A percentile compares a stretch with the other conserved stretches of the same genome.
Conservation (phyloP, 2,888 invertebrate genomes). For the Volucella inanis region DNA sequence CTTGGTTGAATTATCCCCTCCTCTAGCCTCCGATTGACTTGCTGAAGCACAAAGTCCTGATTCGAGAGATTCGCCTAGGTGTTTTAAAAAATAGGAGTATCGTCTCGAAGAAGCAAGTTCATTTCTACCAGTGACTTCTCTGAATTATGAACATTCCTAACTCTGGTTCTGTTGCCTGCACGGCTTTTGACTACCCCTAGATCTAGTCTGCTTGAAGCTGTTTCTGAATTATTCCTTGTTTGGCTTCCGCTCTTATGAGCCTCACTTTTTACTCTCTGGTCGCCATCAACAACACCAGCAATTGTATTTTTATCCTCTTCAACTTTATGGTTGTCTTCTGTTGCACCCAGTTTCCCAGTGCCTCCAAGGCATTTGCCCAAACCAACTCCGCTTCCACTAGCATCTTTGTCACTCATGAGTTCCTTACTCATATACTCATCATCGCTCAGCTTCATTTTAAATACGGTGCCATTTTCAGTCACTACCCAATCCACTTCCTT, state of each 20-base stretch:
- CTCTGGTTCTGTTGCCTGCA: too few species aligned
- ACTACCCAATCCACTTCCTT: conserved; percentile 52
- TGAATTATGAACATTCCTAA: too few species aligned
- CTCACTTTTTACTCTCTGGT: fast-evolving
- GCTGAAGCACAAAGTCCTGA: too few species aligned
- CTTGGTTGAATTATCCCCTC: too few species aligned
- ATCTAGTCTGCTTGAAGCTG: too few species aligned
- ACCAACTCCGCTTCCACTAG: neutral
- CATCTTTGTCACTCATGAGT: neutral
- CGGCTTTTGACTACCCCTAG: too few species aligned
- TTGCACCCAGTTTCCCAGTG: neutral
- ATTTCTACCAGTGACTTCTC: too few species aligned
- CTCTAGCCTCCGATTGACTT: too few species aligned
- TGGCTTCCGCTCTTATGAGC: neutral
- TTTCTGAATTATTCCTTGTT: neutral
- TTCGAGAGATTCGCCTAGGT: too few species aligned
- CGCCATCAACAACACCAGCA: neutral
- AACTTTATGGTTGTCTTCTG: neutral
- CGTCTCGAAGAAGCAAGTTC: too few species aligned
- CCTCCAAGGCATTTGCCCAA: neutral
- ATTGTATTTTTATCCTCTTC: neutral
- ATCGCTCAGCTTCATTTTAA: conserved; percentile 27
- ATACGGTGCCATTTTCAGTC: conserved; percentile 35
- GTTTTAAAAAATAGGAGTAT: too few species aligned
- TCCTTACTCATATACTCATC: neutral